phyloP scores from a whole-genome alignment of 2,888 invertebrate genomes.

The Iphiclides podalirius region DNA sequence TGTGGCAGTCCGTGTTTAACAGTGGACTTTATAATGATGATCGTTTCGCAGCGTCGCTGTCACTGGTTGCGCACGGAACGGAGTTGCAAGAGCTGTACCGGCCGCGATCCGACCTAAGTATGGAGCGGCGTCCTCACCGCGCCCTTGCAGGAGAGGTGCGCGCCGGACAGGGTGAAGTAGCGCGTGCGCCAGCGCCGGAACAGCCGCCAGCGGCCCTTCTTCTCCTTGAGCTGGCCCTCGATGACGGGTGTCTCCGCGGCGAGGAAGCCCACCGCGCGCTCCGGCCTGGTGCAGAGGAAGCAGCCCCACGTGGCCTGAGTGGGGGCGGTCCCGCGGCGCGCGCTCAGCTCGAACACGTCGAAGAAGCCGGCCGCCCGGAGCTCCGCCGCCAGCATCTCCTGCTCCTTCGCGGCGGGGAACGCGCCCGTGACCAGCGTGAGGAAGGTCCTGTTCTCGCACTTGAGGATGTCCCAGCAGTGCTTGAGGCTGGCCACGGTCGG shows the following conservation, averaged over 20 bases:
- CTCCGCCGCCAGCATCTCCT: constrained; percentile 92
- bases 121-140: too few relatives aligned
- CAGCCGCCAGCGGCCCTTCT: constrained; percentile 94
- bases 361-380: constrained; percentile 92
- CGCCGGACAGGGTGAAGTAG: constrained; percentile 96
- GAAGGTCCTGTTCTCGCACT: constrained; percentile 93
- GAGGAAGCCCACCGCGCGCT: constrained; percentile 91
- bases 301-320: constrained; percentile 87
- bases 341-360: constrained; percentile 92
- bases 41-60: too few relatives aligned
- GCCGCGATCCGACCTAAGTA: too few relatives aligned
- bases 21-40: too few relatives aligned
- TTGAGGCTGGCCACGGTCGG: constrained; percentile 90
- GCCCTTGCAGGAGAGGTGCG: constrained; percentile 92
- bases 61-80: too few relatives aligned
- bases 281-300: constrained; percentile 95
- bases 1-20: too few relatives aligned
- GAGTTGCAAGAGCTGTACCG: too few relatives aligned
- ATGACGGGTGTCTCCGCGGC: constrained; percentile 91
- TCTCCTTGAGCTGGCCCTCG: constrained; percentile 94
- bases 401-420: constrained; percentile 95
- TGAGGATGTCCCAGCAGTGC: constrained; percentile 96
- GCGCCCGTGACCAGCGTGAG: constrained; percentile 95
- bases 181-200: constrained; percentile 95
- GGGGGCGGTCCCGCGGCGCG: constrained; percentile 53